Conservation (phyloP, 2,888 invertebrate species). For the Alitta virens region DNA sequence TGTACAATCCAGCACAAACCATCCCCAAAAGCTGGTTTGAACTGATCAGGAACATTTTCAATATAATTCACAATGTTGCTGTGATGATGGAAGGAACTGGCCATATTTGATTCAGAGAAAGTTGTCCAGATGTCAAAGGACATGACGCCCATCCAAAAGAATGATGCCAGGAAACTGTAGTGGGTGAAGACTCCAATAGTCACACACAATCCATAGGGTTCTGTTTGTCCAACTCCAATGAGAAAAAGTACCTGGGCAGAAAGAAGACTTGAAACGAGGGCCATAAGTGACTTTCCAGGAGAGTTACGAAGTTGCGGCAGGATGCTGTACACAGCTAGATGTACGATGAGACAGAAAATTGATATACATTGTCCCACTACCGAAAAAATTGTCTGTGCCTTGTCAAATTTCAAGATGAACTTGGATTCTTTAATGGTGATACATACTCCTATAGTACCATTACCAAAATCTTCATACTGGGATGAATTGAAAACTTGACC, state of each 20-base stretch:
- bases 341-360: conserved; percentile 57
- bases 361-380: conserved; percentile 66
- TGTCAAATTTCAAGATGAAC: too few relatives aligned
- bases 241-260: conserved; percentile 58
- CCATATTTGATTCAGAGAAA: not conserved
- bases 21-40: not conserved
- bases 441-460: too few relatives aligned
- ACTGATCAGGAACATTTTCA: not conserved
- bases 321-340: conserved; percentile 57
- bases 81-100: not conserved
- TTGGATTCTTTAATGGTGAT: too few relatives aligned
- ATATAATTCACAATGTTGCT: not conserved
- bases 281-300: conserved; percentile 61
- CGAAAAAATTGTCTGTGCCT: conserved; percentile 54
- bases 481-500: too few relatives aligned
- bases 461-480: too few relatives aligned
- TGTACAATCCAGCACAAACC: not conserved
- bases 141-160: conserved; percentile 17
- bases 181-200: conserved; percentile 8
- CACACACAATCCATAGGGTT: not conserved
- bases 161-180: conserved; percentile 12
- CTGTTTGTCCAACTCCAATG: conserved; percentile 56
- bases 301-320: conserved; percentile 60
- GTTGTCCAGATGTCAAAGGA: conserved; percentile 11
- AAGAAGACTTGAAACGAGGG: conserved; percentile 59